phyloP scores from a whole-genome alignment of 2,113 vertebrate genomes.

The Tupaia chinensis region DNA sequence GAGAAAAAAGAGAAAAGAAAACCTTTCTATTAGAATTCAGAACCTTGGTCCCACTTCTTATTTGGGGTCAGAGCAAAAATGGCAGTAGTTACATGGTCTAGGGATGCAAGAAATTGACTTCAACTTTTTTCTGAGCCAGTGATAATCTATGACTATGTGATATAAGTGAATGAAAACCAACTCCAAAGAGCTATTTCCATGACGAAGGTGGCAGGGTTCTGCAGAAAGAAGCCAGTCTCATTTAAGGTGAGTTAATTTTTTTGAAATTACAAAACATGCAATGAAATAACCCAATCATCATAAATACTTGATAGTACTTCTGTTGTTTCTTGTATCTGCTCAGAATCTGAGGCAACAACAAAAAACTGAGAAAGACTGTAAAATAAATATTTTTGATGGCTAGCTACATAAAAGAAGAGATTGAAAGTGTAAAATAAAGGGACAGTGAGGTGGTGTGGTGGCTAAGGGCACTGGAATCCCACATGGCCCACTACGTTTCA shows the following conservation, averaged over 20 bases:
- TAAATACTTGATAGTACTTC: background rate
- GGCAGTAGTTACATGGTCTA: background rate
- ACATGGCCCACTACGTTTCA: too few relatives aligned
- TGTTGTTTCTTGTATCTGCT: background rate
- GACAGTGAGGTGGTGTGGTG: background rate
- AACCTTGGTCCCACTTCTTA: background rate
- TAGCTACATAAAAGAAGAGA: background rate
- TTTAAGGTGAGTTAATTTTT: background rate
- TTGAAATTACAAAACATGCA: background rate
- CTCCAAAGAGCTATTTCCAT: background rate
- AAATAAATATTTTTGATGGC: background rate
- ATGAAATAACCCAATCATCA: background rate
- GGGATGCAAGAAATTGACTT: conserved; percentile 5
- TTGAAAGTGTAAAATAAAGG: background rate
- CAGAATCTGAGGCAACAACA: background rate
- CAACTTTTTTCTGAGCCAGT: background rate
- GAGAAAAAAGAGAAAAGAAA: too few relatives aligned
- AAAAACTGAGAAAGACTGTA: background rate
- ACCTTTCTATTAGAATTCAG: background rate
- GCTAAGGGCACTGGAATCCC: too few relatives aligned
- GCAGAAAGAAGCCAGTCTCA: background rate
- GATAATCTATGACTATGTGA: background rate
- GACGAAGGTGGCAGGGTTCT: background rate
- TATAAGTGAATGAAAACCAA: background rate
- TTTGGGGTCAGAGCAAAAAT: background rate